These are phyloP conservation scores for Anagyrus pseudococci DNA, from an alignment of 2,888 invertebrate genomes.

Conservation along the genomic window DNA sequence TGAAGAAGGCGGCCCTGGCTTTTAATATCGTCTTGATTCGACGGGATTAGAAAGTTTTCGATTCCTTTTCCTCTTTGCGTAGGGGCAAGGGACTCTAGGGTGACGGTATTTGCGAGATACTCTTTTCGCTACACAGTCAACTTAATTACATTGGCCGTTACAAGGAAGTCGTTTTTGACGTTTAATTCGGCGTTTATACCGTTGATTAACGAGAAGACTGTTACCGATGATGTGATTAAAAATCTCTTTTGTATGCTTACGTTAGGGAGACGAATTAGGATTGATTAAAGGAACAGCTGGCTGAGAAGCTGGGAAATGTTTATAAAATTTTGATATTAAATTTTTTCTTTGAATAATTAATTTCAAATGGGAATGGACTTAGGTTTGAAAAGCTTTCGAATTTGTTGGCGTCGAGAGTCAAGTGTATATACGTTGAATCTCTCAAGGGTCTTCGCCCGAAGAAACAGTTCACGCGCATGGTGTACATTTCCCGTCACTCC, in stretches of 20 bases:
- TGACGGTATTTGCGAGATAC: neutral
- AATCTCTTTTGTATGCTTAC: neutral
- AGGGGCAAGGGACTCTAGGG: neutral
- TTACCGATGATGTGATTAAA: neutral
- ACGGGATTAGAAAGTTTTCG: slow-evolving; percentile 52
- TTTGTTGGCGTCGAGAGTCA: no score
- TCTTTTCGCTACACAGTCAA: neutral
- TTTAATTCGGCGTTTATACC: slow-evolving; percentile 35
- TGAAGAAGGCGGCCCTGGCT: slow-evolving; percentile 27
- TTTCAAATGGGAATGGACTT: no score
- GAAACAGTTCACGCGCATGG: no score
- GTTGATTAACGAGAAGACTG: slow-evolving; percentile 20
- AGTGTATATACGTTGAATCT: no score
- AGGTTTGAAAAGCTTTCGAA: no score
- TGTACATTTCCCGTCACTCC: no score
- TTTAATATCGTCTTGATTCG: slow-evolving; percentile 57
- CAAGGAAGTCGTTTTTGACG: slow-evolving; percentile 28
- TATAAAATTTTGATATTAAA: no score
- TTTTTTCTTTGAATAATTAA: no score
- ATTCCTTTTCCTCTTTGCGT: slow-evolving; percentile 22
- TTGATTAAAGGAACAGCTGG: no score
- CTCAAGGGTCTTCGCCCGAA: no score
- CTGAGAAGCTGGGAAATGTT: no score
- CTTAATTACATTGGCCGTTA: slow-evolving; percentile 37
- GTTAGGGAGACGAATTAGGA: neutral